Percentiles rank a stretch among this genome's conserved stretches.
These are phyloP conservation scores for Aphidoletes aphidimyza DNA, from an alignment of 2,888 invertebrate species.

Conservation along the genomic window DNA sequence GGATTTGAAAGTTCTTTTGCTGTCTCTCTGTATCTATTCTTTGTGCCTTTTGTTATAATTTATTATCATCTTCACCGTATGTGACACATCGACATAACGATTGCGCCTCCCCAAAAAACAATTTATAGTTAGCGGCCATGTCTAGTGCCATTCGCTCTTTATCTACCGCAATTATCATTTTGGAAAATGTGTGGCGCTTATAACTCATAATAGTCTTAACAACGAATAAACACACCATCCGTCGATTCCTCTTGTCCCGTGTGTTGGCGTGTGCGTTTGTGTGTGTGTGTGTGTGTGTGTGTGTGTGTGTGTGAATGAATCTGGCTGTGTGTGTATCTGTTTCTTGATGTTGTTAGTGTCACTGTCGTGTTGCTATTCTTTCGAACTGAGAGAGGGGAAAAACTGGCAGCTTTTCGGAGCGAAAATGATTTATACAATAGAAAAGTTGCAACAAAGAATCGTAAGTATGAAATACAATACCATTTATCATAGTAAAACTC, in stretches of 20 bases:
- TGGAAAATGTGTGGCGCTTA: conserved; percentile 11
- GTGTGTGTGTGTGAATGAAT: neutral
- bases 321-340: too few relatives aligned
- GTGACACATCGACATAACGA: conserved; percentile 45
- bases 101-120: conserved; percentile 1
- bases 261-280: neutral
- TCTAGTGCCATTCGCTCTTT: neutral
- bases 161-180: conserved; percentile 37
- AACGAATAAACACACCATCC: conserved; percentile 7
- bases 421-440: conserved; percentile 21
- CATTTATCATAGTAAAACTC: conserved; percentile 25
- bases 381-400: too few relatives aligned
- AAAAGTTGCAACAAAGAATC: conserved; percentile 43
- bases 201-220: conserved; percentile 19
- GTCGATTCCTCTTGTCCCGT: neutral
- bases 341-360: too few relatives aligned
- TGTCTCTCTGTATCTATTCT: neutral
- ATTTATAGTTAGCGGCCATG: conserved; percentile 47
- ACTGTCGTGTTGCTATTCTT: too few relatives aligned
- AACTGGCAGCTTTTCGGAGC: neutral
- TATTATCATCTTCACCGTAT: conserved; percentile 45
- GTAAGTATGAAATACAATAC: conserved; percentile 43
- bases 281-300: neutral
- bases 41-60: conserved; percentile 49
- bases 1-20: conserved; percentile 43